Base-by-base conservation (phyloP, 2,797 vertebrate genomes). In the Takifugu ocellatus region DNA sequence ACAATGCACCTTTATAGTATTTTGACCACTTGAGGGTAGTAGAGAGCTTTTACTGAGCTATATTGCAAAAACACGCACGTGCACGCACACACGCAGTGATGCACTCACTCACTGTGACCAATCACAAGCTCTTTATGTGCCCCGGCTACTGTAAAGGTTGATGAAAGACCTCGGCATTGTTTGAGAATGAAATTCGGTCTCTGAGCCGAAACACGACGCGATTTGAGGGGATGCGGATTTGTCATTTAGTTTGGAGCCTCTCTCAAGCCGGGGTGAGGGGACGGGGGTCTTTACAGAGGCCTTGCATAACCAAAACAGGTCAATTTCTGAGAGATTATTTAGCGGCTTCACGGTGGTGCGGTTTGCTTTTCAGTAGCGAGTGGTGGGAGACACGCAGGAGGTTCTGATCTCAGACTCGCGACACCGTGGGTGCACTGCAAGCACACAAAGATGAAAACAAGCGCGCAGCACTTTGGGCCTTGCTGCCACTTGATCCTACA, bases 1-100 rank as follows among this genome's bases (percentile, higher is more conserved):
- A 58, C 51, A 5, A 51, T 25, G 29, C 43, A 25, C 12, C 46
- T 63, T 9, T 74, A 79, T 25, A 56, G 25, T 6, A 7, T 43
- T 66, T 60, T 56, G n/a, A 39, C 79, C 85, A 87, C 87, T 76
- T 54, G 85, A 75, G 81, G 84, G 83, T 61, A 86, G 84, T 78
- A 84, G 77, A 87, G 82, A 56, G 79, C 87, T 84, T 83, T 36
- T 24, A n/a, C 60, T 61, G 9, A 7, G 46, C 45, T 48, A 17
- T 48, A 52, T 48, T 33, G 8, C n/a, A 46, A n/a, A 3, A 0
- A 0, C n/a, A 58, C 26, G 45, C 3, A 43, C 24, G 10, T 43
- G 33, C 44, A 12, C 61, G 17, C 31, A 25, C 60, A 17, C 33
- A 16, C 59, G 15, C 42, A 66, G 59, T 70, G 53, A 63, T 43